phyloP scores from a whole-genome alignment of 2,888 invertebrate species.

The Hecatera dysodea region DNA sequence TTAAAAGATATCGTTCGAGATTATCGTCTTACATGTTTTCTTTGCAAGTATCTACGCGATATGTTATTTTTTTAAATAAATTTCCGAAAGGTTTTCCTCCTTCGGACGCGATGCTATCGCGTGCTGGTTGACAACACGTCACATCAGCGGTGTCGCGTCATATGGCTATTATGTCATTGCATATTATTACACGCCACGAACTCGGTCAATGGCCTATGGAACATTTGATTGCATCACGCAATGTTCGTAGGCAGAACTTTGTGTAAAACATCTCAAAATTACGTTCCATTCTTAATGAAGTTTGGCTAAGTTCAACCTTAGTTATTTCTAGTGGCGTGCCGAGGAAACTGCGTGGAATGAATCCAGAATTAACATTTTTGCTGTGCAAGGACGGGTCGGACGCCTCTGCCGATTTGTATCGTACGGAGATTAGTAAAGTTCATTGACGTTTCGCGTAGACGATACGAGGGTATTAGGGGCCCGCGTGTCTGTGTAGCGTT shows the following conservation, averaged over 20 bases:
- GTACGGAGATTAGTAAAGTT: conserved; percentile 84
- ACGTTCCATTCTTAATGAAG: conserved; percentile 76
- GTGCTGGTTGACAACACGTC: conserved; percentile 64
- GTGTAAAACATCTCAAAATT: conserved; percentile 67
- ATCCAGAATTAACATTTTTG: conserved; percentile 79
- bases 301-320: conserved; percentile 74
- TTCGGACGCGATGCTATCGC: conserved; percentile 52
- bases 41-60: neutral
- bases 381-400: conserved; percentile 71
- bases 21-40: conserved; percentile 16
- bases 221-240: conserved; percentile 71
- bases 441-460: conserved; percentile 87
- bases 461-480: conserved; percentile 76
- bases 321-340: conserved; percentile 74
- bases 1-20: conserved; percentile 41
- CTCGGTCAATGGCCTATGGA: conserved; percentile 75
- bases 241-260: conserved; percentile 67
- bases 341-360: conserved; percentile 74
- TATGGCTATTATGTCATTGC: conserved; percentile 72
- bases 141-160: conserved; percentile 61
- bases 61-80: conserved; percentile 5
- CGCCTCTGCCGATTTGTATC: conserved; percentile 80
- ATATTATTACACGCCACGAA: conserved; percentile 70
- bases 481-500: conserved; percentile 65
- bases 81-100: conserved; percentile 20